These are phyloP conservation scores for Anniella stebbinsi DNA, from an alignment of 2,797 vertebrate genomes.

Conservation along the genomic window DNA sequence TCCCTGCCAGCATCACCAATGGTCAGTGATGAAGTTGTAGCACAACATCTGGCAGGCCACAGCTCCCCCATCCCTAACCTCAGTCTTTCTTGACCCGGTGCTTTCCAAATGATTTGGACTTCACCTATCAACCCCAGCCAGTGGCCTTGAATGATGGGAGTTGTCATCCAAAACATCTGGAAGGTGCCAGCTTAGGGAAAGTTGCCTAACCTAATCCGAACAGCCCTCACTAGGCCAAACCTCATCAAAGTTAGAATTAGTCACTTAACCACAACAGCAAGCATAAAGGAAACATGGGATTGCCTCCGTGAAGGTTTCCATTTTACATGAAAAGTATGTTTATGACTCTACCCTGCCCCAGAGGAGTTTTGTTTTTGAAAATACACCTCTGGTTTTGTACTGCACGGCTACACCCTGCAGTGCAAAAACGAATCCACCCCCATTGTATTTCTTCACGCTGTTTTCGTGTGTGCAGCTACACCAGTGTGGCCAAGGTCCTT, in stretches of 20 bases:
- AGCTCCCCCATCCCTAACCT: no score
- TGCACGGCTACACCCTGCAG: rapidly evolving
- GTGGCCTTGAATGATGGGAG: neutral
- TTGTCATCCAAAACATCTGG: neutral
- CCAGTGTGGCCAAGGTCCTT: conserved; percentile 60
- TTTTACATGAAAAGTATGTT: neutral
- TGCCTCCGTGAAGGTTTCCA: neutral
- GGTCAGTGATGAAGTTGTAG: neutral
- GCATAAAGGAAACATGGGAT: neutral
- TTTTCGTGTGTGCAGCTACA: conserved; percentile 49
- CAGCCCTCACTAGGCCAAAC: neutral
- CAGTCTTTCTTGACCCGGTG: no score
- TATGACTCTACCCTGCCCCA: neutral
- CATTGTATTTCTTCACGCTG: neutral
- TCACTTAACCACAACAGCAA: neutral
- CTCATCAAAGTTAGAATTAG: neutral
- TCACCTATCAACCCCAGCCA: no score
- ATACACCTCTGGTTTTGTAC: neutral
- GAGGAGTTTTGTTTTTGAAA: neutral
- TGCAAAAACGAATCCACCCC: rapidly evolving
- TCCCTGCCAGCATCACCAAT: no score
- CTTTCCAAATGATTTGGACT: neutral
- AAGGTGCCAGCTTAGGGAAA: no score
- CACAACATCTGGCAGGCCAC: neutral
- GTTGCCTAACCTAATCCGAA: neutral